Percentiles rank a stretch among this genome's conserved stretches.
phyloP scores from a whole-genome alignment of 2,888 invertebrate species.

The Nowickia ferox region DNA sequence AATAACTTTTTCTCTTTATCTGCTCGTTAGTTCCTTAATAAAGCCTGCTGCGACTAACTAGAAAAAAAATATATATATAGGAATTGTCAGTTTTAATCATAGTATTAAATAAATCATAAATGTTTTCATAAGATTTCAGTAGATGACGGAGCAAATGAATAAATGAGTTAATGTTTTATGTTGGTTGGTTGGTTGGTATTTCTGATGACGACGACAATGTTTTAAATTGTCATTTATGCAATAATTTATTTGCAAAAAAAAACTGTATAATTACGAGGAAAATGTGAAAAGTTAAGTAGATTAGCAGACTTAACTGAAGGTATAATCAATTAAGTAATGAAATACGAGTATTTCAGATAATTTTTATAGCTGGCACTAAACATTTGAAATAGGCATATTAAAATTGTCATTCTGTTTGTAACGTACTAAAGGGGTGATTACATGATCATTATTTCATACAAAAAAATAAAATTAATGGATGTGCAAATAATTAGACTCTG shows the following conservation, averaged over 20 bases:
- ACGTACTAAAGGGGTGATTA: background rate
- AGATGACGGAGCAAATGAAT: slow-evolving; percentile 36
- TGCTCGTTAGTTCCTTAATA: slow-evolving; percentile 43
- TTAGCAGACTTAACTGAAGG: slow-evolving; percentile 51
- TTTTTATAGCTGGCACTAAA: background rate
- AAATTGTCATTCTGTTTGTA: background rate
- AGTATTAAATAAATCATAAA: slow-evolving; percentile 69
- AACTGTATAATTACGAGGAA: slow-evolving; percentile 15
- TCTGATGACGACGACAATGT: slow-evolving; percentile 31
- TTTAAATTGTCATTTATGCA: slow-evolving; percentile 36
- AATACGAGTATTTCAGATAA: background rate
- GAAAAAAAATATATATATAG: background rate
- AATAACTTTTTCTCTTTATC: slow-evolving; percentile 13
- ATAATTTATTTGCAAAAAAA: background rate
- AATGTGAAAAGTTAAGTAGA: slow-evolving; percentile 29
- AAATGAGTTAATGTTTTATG: slow-evolving; percentile 17
- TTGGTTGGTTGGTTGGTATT: background rate
- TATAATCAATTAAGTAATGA: slow-evolving; percentile 47
- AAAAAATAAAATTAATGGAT: background rate
- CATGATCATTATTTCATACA: no score
- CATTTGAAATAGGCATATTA: background rate
- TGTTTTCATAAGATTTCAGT: slow-evolving; percentile 48
- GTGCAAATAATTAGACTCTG: no score
- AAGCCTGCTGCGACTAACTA: slow-evolving; percentile 29
- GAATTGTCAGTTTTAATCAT: slow-evolving; percentile 69